Evolutionary conservation across 2,113 vertebrate genomes (phyloP).

Genomic region (Centropristis striata): DNA sequence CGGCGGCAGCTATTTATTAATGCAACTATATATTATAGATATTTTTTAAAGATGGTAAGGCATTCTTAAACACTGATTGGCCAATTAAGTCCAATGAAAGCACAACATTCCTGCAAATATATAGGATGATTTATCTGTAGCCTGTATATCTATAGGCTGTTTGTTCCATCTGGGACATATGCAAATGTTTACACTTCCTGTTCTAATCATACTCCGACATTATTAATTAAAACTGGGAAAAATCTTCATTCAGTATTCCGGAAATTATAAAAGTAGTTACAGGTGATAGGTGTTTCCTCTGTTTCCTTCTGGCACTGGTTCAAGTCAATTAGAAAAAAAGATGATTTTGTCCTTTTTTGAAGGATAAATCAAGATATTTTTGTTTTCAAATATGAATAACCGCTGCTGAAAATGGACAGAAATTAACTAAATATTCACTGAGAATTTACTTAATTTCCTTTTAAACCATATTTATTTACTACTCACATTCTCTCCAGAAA

Average conservation of each 20-base stretch:
- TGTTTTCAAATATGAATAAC: background rate
- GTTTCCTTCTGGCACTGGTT: background rate
- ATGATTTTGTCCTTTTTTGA: background rate
- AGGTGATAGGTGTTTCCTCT: background rate
- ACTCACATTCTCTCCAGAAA: background rate
- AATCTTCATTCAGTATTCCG: background rate
- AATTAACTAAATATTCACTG: too few relatives aligned
- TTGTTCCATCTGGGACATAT: too few relatives aligned
- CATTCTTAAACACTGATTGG: background rate
- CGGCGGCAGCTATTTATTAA: background rate
- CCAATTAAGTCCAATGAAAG: background rate
- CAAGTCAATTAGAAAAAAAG: background rate
- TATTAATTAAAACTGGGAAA: background rate
- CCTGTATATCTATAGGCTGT: too few relatives aligned
- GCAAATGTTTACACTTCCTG: background rate
- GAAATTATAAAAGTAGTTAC: background rate
- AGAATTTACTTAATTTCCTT: too few relatives aligned
- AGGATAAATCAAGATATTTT: background rate
- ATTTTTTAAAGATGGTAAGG: background rate
- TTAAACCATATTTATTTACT: background rate
- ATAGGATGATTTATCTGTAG: background rate
- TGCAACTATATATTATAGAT: background rate
- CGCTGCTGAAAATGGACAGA: background rate
- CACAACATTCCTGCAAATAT: background rate
- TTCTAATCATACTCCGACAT: background rate